phyloP scores from a whole-genome alignment of 2,888 invertebrate species.

The Heliconius ethilla region DNA sequence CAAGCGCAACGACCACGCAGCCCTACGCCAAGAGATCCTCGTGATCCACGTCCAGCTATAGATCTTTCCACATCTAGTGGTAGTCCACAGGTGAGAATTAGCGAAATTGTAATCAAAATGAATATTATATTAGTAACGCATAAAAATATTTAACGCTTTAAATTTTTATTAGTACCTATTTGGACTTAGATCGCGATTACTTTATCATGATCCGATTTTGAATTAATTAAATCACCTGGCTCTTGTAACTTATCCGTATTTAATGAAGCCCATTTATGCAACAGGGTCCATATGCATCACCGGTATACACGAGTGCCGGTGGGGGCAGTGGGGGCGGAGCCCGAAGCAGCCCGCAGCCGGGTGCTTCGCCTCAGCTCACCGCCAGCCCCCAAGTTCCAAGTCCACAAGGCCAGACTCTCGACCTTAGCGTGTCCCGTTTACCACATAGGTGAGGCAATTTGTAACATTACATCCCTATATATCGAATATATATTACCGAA shows the following conservation, averaged over 20 bases:
- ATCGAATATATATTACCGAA: slow-evolving; percentile 36
- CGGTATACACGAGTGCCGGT: slow-evolving; percentile 89
- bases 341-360: slow-evolving; percentile 91
- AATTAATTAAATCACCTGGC: slow-evolving; percentile 33
- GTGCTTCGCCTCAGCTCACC: slow-evolving; percentile 90
- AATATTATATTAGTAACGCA: not conserved
- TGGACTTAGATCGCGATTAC: slow-evolving; percentile 20
- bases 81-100: slow-evolving; percentile 89
- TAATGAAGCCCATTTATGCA: slow-evolving; percentile 66
- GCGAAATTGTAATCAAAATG: slow-evolving; percentile 21
- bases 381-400: slow-evolving; percentile 95
- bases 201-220: slow-evolving; percentile 1
- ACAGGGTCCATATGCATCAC: slow-evolving; percentile 89
- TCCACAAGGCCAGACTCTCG: slow-evolving; percentile 94
- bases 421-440: slow-evolving; percentile 93
- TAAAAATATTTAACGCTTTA: slow-evolving; percentile 13
- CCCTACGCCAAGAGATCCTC: slow-evolving; percentile 89
- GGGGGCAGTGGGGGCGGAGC: slow-evolving; percentile 86
- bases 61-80: slow-evolving; percentile 94
- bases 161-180: not conserved
- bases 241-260: slow-evolving; percentile 29
- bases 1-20: slow-evolving; percentile 86
- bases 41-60: slow-evolving; percentile 91
- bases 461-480: slow-evolving; percentile 31
- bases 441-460: slow-evolving; percentile 88